Evolutionary conservation across 2,797 vertebrate genomes (phyloP), one percentile per base, ranked within the genome.

Genomic region (Sebastes hopkinsi): DNA sequence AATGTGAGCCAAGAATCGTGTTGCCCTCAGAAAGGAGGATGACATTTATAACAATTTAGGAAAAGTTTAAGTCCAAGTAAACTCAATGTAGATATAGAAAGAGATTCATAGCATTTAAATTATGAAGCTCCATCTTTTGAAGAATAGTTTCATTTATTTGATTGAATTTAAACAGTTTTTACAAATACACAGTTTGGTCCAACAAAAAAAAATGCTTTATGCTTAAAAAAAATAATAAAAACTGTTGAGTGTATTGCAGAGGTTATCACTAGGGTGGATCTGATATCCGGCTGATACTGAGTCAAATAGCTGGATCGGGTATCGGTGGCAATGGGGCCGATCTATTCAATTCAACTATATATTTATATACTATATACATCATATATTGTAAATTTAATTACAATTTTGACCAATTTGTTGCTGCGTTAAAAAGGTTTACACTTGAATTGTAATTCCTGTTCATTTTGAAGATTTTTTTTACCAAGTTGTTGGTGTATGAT

Each of bases 11-110:
- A 74, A 62, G 69, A 81, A 38, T 64, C 23, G 73, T 29, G 75
- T 80, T 89, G 75, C 71, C 55, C 65, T 74, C 50, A 61, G 70
- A 84, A 82, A 84, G 67, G 79, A 77, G 70, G 73, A 82, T 42
- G 67, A 77, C 38, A 72, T 85, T 80, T 86, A 75, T 81, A 79
- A 76, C 34, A 68, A 30, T 82, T 82, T 75, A 42, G 23, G 32
- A 66, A 42, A 72, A 27, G 62, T 79, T 85, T 67, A 79, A 54
- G 55, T 72, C 67, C 42, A 61, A 80, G 67, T 36, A 13, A n/a
- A 80, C 67, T 61, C 23, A 75, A 22, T 72, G 30, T 32, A 56
- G 70, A 70, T 56, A 5, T 27, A 64, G 9, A 60, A 66, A 60
- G 10, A 74, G 32, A 72, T 70, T 75, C 36, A 75, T 38, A 59